Evolutionary conservation across 2,797 vertebrate genomes (phyloP).

Genomic region (Platyrinchus mystaceus): DNA sequence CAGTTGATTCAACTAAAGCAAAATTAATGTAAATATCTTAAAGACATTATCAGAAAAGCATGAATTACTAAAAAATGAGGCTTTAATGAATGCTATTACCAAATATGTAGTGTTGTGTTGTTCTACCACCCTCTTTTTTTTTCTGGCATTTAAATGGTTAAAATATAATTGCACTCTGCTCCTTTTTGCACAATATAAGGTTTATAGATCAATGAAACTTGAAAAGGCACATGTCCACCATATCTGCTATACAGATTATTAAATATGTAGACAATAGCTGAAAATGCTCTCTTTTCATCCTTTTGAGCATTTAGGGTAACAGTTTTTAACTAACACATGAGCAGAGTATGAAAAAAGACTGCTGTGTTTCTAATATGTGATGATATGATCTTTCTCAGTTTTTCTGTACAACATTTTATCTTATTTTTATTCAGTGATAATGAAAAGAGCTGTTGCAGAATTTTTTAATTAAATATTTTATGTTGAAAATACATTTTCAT

Average conservation of each 20-base stretch:
- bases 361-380: neutral
- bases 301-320: constrained; percentile 1
- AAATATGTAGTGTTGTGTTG: neutral
- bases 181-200: neutral
- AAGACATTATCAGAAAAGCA: neutral
- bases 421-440: constrained; percentile 57
- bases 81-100: neutral
- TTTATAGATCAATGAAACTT: neutral
- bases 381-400: constrained; percentile 29
- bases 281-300: constrained; percentile 20
- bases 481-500: constrained; percentile 13
- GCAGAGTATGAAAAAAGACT: neutral
- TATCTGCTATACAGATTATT: neutral
- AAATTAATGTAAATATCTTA: neutral
- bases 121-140: neutral
- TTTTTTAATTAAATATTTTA: constrained; percentile 34
- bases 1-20: neutral
- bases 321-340: constrained; percentile 20
- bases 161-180: neutral
- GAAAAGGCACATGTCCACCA: neutral
- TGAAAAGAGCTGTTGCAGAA: constrained; percentile 19
- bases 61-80: neutral
- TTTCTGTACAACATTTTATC: constrained; percentile 4
- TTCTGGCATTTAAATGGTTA: neutral
- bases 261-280: neutral